Percentiles rank a stretch among this genome's conserved stretches.
Evolutionary conservation across 2,888 invertebrate species (phyloP).

Genomic region (Ferrisia virgata): DNA sequence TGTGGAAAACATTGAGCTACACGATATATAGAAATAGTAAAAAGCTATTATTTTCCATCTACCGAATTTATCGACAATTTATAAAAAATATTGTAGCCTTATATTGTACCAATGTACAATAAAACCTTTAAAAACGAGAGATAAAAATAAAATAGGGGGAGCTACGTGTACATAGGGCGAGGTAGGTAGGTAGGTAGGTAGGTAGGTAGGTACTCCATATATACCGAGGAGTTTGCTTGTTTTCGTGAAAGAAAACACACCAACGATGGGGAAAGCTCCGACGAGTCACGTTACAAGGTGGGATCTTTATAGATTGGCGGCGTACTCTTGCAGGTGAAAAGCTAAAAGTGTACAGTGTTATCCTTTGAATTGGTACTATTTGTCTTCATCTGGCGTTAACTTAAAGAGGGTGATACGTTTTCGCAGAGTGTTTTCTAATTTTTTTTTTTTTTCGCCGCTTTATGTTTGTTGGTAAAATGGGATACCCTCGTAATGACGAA

Average conservation of each 20-base stretch:
- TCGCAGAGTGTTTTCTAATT: background rate
- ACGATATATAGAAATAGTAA: background rate
- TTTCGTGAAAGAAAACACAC: background rate
- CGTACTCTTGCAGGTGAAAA: slow-evolving; percentile 31
- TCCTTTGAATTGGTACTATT: slow-evolving; percentile 28
- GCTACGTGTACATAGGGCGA: no score
- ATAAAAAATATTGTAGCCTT: slow-evolving; percentile 21
- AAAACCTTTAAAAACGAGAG: slow-evolving; percentile 25
- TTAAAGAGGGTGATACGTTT: slow-evolving; percentile 34
- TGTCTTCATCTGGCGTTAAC: slow-evolving; percentile 26
- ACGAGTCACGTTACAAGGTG: slow-evolving; percentile 20
- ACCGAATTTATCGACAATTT: slow-evolving; percentile 38
- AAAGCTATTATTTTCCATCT: slow-evolving; percentile 35
- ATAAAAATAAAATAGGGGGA: slow-evolving; percentile 12
- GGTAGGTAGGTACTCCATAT: no score
- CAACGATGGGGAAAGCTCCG: background rate
- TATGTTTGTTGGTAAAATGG: background rate
- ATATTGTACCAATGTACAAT: slow-evolving; percentile 35
- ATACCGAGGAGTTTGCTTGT: no score
- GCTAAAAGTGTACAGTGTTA: background rate
- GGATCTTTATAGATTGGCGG: slow-evolving; percentile 32
- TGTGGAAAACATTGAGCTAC: background rate
- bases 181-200: no score
- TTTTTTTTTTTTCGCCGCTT: background rate
- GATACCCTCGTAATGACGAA: slow-evolving; percentile 32